phyloP scores from a whole-genome alignment of 2,888 invertebrate species.

The Entomobrya multifasciata region DNA sequence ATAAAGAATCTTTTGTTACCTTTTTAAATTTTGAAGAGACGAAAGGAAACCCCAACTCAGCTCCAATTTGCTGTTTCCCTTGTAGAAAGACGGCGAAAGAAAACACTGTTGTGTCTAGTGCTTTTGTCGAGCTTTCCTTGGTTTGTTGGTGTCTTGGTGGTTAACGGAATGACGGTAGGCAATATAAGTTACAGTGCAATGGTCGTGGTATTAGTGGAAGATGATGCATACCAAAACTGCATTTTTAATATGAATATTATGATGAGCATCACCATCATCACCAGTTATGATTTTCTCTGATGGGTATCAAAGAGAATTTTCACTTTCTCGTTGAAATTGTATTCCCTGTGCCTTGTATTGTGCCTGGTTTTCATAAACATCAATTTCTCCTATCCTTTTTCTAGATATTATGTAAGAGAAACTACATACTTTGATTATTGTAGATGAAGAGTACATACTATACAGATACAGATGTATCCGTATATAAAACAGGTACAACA shows the following conservation, averaged over 20 bases:
- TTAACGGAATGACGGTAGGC: conserved; percentile 29
- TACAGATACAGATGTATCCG: no score
- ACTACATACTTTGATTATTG: no score
- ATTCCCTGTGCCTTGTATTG: no score
- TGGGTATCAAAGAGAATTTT: conserved; percentile 1
- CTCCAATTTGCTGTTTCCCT: not conserved
- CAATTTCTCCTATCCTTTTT: no score
- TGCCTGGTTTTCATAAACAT: no score
- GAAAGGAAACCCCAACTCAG: not conserved
- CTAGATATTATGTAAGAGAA: no score
- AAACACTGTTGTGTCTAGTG: not conserved
- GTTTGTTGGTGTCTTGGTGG: conserved; percentile 12
- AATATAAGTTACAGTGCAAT: not conserved
- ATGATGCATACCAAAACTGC: conserved; percentile 66
- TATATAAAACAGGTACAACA: no score
- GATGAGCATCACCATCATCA: not conserved
- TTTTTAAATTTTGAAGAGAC: conserved; percentile 13
- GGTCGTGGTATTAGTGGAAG: conserved; percentile 53
- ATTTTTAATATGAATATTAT: conserved; percentile 23
- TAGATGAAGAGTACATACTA: no score
- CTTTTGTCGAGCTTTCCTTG: conserved; percentile 18
- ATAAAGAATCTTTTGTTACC: conserved; percentile 41
- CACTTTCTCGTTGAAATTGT: not conserved
- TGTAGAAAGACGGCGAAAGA: not conserved
- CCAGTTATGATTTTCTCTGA: not conserved